Evolutionary conservation across 2,797 vertebrate genomes (phyloP), one percentile per base, ranked within the genome.

Genomic region (Agapornis canus): DNA sequence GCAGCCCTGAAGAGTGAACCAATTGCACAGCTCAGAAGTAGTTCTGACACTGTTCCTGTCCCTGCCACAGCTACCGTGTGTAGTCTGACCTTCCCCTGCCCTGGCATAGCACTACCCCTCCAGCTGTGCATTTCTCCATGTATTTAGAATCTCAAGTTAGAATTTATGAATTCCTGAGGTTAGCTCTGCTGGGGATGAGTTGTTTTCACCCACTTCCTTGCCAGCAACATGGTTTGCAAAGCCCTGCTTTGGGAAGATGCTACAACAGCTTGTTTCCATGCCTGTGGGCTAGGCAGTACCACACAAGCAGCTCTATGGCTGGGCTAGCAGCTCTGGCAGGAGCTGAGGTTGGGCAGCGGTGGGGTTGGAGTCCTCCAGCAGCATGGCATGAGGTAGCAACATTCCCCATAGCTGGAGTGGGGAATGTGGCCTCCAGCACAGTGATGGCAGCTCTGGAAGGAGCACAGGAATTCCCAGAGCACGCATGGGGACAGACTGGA

Each of bases 401-500:
- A 11, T 39, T 54, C 65, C 86, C 40, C 70, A 54, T 51, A 39
- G 13, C 77, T 48, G 65, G 25, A 26, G 3, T 78, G 73, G 35
- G 35, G 23, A 13, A 35, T 1, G 1, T 10, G 9, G 45, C 42
- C 49, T 78, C 12, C 2, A 71, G 64, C 81, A 71, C 39, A 14
- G 45, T 10, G 13, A 1, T 5, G 43, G 25, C 43, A 90, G 48
- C 27, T 11, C 31, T 68, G 60, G 43, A 43, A 90, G 70, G 47
- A 82, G 35, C 73, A 49, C 15, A 3, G 72, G 64, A 66, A 45
- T 9, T 47, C 37, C n/a, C 11, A 3, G 52, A 71, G 48, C 22
- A n/a, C 0, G 0, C 27, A 2, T 31, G 29, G 22, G 39, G 8
- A 11, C 3, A 56, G 32, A 26, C 51, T 54, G 60, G 56, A 54